These are phyloP conservation scores for Lepisosteus osseus DNA, from an alignment of 2,113 vertebrate genomes.

Conservation along the genomic window DNA sequence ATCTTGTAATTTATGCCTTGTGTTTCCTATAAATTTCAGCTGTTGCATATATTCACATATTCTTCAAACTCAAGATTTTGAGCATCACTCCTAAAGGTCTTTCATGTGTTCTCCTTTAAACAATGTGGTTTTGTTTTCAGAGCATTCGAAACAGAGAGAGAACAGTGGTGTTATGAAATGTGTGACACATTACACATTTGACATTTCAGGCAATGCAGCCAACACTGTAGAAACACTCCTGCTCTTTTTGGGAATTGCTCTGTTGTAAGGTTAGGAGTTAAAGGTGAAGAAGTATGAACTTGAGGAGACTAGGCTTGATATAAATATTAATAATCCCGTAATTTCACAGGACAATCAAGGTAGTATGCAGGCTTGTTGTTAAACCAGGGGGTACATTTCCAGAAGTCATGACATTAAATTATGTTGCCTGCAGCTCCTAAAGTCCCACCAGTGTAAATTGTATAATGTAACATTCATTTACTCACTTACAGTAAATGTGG, in stretches of 20 bases:
- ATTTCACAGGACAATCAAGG: not conserved
- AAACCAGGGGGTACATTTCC: not conserved
- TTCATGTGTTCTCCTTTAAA: slow-evolving; percentile 44
- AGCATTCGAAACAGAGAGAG: slow-evolving; percentile 31
- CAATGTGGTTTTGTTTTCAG: slow-evolving; percentile 41
- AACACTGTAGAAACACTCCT: not conserved
- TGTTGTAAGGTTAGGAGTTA: not conserved
- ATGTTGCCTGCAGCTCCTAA: not conserved
- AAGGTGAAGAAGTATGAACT: not conserved
- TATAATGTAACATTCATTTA: not conserved
- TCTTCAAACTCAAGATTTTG: slow-evolving; percentile 41
- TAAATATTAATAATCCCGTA: slow-evolving; percentile 5
- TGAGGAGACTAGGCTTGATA: not conserved
- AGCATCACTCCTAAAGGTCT: slow-evolving; percentile 29
- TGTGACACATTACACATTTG: slow-evolving; percentile 1
- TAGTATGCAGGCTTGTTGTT: not conserved
- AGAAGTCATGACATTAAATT: not conserved
- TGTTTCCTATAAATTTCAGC: slow-evolving; percentile 43
- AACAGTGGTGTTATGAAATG: not conserved
- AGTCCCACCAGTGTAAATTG: slow-evolving; percentile 7
- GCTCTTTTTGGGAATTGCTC: not conserved
- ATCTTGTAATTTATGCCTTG: slow-evolving; percentile 53
- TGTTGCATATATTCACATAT: slow-evolving; percentile 45
- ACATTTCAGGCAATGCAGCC: slow-evolving; percentile 13
- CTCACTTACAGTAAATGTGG: not conserved